Conservation (phyloP, 1,140 invertebrate genomes). For the Chymomyza costata region DNA sequence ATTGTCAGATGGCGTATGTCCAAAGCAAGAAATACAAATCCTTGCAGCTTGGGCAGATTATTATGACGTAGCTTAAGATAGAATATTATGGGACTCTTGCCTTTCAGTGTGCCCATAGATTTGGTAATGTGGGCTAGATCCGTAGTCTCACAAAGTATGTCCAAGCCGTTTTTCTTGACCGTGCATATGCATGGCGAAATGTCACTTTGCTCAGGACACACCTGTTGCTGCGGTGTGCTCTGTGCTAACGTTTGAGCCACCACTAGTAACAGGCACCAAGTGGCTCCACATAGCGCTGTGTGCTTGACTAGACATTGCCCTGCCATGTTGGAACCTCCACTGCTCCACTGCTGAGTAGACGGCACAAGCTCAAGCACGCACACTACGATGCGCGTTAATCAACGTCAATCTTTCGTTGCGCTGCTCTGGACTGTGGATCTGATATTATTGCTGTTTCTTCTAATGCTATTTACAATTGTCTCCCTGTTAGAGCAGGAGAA, state of each 20-base stretch:
- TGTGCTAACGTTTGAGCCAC: constrained; percentile 29
- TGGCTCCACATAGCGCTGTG: constrained; percentile 2
- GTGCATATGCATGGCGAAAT: constrained; percentile 87
- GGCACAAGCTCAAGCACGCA: constrained; percentile 1
- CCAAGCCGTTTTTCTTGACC: constrained; percentile 90
- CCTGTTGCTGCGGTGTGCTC: constrained; percentile 76
- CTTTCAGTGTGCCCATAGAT: constrained; percentile 86
- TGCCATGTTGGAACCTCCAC: constrained; percentile 19
- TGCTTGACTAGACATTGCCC: constrained; percentile 18
- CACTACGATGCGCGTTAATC: constrained; percentile 9
- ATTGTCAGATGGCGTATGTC: constrained; percentile 91
- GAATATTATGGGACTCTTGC: constrained; percentile 85
- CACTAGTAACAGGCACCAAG: constrained; percentile 21
- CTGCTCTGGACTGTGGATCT: not conserved
- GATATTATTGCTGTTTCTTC: constrained; percentile 17
- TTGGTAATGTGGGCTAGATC: constrained; percentile 82
- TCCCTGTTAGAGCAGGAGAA: constrained; percentile 37
- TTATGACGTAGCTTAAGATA: constrained; percentile 91
- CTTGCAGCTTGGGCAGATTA: constrained; percentile 86
- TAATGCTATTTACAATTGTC: constrained; percentile 57
- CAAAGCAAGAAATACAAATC: constrained; percentile 89
- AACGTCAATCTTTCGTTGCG: constrained; percentile 3
- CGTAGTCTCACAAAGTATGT: constrained; percentile 90
- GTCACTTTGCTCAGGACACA: constrained; percentile 83
- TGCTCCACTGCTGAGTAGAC: too few species aligned